These are phyloP conservation scores for Charaxes varanes DNA, from an alignment of 1,140 invertebrate species.

Conservation along the genomic window DNA sequence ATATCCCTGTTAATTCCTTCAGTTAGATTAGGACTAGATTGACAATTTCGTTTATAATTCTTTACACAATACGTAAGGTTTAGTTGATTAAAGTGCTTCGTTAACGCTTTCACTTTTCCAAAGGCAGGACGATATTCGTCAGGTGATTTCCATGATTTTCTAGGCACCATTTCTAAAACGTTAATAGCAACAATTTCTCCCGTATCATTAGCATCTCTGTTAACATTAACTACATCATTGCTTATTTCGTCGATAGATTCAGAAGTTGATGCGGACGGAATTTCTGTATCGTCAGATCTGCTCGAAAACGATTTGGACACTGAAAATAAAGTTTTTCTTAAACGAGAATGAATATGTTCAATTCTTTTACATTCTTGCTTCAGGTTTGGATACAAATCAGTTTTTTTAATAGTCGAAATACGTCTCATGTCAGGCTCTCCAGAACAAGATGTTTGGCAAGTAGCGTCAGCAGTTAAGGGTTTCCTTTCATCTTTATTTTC, in stretches of 20 bases:
- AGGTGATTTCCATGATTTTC: constrained; percentile 78
- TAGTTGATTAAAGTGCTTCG: constrained; percentile 77
- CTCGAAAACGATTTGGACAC: constrained; percentile 49
- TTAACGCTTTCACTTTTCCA: constrained; percentile 78
- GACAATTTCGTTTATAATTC: constrained; percentile 64
- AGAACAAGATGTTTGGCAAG: constrained; percentile 53
- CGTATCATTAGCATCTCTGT: constrained; percentile 21
- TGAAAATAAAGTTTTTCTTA: constrained; percentile 45
- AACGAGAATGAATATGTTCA: constrained; percentile 41
- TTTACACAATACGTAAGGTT: constrained; percentile 63
- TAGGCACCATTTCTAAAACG: constrained; percentile 57
- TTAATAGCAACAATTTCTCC: constrained; percentile 24
- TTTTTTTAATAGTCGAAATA: constrained; percentile 21
- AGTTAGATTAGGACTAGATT: constrained; percentile 68
- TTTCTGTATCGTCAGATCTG: constrained; percentile 55
- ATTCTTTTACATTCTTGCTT: constrained; percentile 41
- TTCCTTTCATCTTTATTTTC: constrained; percentile 46
- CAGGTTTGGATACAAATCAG: constrained; percentile 42
- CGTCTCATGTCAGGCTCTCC: constrained; percentile 24
- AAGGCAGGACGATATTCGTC: constrained; percentile 76
- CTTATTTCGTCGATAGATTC: constrained; percentile 43
- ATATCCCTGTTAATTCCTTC: constrained; percentile 22
- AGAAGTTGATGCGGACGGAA: constrained; percentile 48
- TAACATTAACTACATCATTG: constrained; percentile 21
- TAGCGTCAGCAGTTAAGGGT: constrained; percentile 49